Evolutionary conservation across 2,797 vertebrate genomes (phyloP).

Genomic region (Dicrostonyx torquatus): DNA sequence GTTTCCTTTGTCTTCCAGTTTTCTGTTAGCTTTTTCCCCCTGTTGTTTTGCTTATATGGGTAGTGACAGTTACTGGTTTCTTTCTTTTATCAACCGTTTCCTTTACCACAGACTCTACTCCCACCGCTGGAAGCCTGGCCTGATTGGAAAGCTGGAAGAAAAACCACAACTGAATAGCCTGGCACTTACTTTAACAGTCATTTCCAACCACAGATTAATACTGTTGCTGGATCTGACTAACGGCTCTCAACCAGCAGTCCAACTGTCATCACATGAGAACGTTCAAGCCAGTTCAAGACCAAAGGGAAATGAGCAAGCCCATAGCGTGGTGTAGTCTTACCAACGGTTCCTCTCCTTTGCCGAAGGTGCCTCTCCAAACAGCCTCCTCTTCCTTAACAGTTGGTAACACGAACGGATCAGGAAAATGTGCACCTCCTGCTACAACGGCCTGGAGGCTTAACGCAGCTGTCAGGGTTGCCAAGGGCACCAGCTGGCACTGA

Average conservation of each 20-base stretch:
- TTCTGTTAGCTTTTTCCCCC: neutral
- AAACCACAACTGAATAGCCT: constrained; percentile 89
- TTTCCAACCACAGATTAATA: constrained; percentile 89
- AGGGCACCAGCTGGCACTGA: neutral
- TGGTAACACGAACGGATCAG: neutral
- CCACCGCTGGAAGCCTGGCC: constrained; percentile 87
- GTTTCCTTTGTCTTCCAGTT: constrained; percentile 57
- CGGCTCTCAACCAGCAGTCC: constrained; percentile 88
- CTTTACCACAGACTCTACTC: constrained; percentile 86
- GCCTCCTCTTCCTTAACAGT: neutral
- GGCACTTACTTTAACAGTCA: constrained; percentile 84
- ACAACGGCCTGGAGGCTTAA: neutral
- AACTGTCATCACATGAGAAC: constrained; percentile 84
- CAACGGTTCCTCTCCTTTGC: constrained; percentile 58
- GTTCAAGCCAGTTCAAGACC: constrained; percentile 68
- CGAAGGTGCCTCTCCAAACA: neutral
- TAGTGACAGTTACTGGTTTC: constrained; percentile 88
- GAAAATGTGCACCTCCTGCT: neutral
- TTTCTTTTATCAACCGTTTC: constrained; percentile 88
- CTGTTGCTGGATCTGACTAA: constrained; percentile 89
- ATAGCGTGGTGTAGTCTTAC: constrained; percentile 4
- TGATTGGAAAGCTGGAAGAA: constrained; percentile 86
- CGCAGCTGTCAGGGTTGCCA: neutral
- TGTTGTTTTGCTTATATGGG: constrained; percentile 77
- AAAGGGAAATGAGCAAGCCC: constrained; percentile 73